Evolutionary conservation across 2,113 vertebrate genomes (phyloP).

Genomic region (Phylloscopus trochilus): DNA sequence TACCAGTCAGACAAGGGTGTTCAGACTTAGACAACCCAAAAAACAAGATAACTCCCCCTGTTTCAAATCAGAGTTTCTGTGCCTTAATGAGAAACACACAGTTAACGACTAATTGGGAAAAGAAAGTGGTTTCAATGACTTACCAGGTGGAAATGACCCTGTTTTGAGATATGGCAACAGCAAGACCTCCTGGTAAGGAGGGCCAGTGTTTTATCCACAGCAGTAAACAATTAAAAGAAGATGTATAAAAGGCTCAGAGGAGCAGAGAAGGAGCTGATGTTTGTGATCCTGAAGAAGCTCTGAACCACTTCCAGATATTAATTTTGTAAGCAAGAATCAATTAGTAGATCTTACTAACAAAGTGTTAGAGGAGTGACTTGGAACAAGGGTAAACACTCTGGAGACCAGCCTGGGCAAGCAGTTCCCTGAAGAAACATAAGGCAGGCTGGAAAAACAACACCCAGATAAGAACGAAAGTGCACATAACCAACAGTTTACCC

Average conservation of each 20-base stretch:
- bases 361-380: not conserved
- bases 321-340: not conserved
- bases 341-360: not conserved
- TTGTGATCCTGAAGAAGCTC: not conserved
- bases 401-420: not conserved
- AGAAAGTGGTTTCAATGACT: not conserved
- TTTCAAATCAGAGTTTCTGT: not conserved
- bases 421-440: rapidly evolving
- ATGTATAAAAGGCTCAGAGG: not conserved
- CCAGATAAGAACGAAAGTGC: not conserved
- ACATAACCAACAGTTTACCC: not conserved
- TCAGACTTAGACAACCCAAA: not conserved
- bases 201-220: not conserved
- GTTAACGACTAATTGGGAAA: not conserved
- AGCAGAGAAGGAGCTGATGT: not conserved
- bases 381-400: not conserved
- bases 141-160: not conserved
- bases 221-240: rapidly evolving
- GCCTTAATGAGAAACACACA: not conserved
- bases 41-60: rapidly evolving
- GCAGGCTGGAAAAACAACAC: not conserved
- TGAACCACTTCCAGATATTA: not conserved
- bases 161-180: not conserved
- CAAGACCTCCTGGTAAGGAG: not conserved
- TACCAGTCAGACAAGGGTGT: not conserved